phyloP scores from a whole-genome alignment of 2,888 invertebrate species.

The Pristionchus maxplancki region DNA sequence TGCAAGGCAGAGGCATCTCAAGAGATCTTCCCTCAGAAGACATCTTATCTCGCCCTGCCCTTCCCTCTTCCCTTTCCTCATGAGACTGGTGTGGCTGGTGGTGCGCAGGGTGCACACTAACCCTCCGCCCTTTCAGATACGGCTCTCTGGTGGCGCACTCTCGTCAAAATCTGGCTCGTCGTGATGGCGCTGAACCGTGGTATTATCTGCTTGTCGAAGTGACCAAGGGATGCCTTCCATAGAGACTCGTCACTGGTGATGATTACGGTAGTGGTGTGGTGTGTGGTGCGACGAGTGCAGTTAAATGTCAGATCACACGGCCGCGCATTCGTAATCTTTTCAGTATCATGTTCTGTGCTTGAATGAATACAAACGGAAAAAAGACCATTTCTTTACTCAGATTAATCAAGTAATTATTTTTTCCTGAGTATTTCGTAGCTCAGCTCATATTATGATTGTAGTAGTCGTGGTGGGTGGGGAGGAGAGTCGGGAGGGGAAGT shows the following conservation, averaged over 20 bases:
- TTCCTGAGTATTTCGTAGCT: too few species aligned
- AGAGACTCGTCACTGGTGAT: slow-evolving; percentile 63
- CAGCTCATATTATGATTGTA: too few species aligned
- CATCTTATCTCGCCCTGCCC: slow-evolving; percentile 46
- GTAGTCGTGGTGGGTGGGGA: too few species aligned
- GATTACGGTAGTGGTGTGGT: slow-evolving; percentile 11
- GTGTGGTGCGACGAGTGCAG: not conserved
- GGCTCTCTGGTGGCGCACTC: slow-evolving; percentile 66
- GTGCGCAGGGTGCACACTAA: not conserved
- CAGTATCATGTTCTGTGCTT: too few species aligned
- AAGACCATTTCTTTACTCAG: too few species aligned
- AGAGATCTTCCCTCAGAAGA: not conserved
- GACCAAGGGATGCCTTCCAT: slow-evolving; percentile 65
- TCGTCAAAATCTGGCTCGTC: slow-evolving; percentile 61
- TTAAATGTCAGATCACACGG: slow-evolving; percentile 18
- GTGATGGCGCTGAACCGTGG: slow-evolving; percentile 68
- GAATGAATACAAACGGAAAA: too few species aligned
- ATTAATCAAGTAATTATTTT: too few species aligned
- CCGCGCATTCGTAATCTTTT: too few species aligned
- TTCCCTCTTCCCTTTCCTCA: not conserved
- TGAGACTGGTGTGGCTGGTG: not conserved
- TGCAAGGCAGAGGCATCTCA: not conserved
- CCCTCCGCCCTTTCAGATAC: slow-evolving; percentile 54
- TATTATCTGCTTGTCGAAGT: slow-evolving; percentile 70
- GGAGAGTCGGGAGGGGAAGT: too few species aligned